Evolutionary conservation across 2,888 invertebrate genomes (phyloP).

Genomic region (Drosophila incognita): DNA sequence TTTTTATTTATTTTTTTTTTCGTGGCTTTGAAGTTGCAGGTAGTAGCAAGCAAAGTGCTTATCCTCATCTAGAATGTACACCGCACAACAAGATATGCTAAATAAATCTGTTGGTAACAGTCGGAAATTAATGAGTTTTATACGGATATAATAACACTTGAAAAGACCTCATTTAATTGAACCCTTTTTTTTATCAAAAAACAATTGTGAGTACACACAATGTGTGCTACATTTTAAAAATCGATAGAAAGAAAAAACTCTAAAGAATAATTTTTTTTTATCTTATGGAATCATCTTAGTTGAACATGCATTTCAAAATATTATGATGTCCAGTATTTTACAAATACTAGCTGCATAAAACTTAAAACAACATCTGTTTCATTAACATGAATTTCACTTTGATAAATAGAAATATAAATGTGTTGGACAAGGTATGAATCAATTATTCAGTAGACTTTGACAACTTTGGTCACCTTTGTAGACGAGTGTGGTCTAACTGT

Average conservation of each 20-base stretch:
- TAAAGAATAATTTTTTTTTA: neutral
- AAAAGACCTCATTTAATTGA: neutral
- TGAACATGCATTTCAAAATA: neutral
- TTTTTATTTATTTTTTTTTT: constrained; percentile 32
- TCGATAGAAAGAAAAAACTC: fast-evolving
- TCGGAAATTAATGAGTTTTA: neutral
- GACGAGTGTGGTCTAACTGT: constrained; percentile 47
- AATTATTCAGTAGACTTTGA: constrained; percentile 26
- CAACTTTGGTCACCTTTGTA: constrained; percentile 41
- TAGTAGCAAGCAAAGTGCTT: constrained; percentile 25
- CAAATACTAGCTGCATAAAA: neutral
- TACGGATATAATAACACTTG: neutral
- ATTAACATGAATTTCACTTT: neutral
- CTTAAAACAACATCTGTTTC: neutral
- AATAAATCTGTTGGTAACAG: neutral
- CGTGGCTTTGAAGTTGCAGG: constrained; percentile 59
- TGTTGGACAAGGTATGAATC: neutral
- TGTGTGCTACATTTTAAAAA: neutral
- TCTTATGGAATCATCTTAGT: neutral
- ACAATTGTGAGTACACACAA: neutral
- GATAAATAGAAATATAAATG: neutral
- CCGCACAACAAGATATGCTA: constrained; percentile 17
- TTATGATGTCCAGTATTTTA: neutral
- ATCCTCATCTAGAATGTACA: constrained; percentile 18
- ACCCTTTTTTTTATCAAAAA: neutral